Base-by-base conservation (phyloP, 2,888 invertebrate species). In the Ophion costatus region DNA sequence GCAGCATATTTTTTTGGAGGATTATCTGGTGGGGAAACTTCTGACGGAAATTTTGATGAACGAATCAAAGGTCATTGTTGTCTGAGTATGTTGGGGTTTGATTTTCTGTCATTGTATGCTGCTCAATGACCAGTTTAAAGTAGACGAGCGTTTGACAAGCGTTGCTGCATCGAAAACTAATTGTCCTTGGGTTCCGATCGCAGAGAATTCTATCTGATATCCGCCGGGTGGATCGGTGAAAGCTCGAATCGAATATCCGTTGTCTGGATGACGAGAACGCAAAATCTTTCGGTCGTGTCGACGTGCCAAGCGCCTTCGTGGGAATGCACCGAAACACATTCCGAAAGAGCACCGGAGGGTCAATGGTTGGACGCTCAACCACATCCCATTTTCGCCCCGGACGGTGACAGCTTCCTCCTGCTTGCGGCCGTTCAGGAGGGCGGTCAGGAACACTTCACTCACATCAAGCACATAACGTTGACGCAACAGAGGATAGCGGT, bases 211-310 rank as follows among this genome's bases (percentile, higher is more conserved):
- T 98, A 99, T 94, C 95, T 99, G 93, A 98, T 98, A 93, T 97
- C 98, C 89, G 98, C 98, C 84, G 96, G 97, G 87, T 99, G 98
- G 98, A 96, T 98, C 90, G 96, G 97, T 90, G 95, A 96, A 91
- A 96, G 95, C 90, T 97, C 97, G 94, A 95, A 95, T 86, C 96
- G 97, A 93, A 95, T 98, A 88, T 96, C 97, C 74, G 97, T 97
- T 73, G 97, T 98, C 80, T 99, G 98, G 98, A 97, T 98, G 96
- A 98, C 98, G 94, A 96, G 99, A 89, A 96, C 97, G 66, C 99
- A 99, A 94, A 99, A 99, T 94, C 95, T 97, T 88, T 97, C 98
- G 89, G 96, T 98, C 85, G 96, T 98, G 90, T 97, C 98, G 87
- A 96, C 98, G 86, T 99, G 99, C 94, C 95, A 96, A 84, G 96